Conservation (phyloP, 1,140 invertebrate genomes). For the Nasonia giraulti region DNA sequence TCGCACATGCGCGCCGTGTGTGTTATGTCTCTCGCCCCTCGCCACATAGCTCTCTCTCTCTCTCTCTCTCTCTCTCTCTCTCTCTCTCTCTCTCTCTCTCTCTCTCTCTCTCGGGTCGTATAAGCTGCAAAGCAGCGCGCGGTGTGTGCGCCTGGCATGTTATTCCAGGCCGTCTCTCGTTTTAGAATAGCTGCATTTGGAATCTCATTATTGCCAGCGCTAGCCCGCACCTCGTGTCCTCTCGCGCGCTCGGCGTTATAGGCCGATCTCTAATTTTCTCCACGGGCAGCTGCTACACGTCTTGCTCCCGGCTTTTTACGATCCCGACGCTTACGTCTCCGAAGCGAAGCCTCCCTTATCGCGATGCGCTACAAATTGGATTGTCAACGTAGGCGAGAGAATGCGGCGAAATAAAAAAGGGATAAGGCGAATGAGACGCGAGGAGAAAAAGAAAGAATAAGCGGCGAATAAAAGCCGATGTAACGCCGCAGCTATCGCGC, state of each 20-base stretch:
- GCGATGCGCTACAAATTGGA: slow-evolving; percentile 66
- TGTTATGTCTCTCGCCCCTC: slow-evolving; percentile 12
- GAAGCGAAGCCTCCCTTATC: slow-evolving; percentile 52
- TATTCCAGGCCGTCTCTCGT: slow-evolving; percentile 53
- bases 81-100: background rate
- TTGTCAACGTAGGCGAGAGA: slow-evolving; percentile 58
- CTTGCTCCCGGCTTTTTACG: slow-evolving; percentile 7
- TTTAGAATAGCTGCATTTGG: slow-evolving; percentile 60
- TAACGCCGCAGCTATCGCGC: slow-evolving; percentile 6
- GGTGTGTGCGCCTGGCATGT: slow-evolving; percentile 52
- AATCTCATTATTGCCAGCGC: slow-evolving; percentile 63
- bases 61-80: background rate
- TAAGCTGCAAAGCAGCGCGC: background rate
- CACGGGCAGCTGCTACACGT: background rate
- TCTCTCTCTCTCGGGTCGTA: background rate
- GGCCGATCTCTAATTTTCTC: slow-evolving; percentile 40
- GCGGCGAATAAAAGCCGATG: slow-evolving; percentile 1
- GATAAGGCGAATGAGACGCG: background rate
- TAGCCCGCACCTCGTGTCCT: slow-evolving; percentile 5
- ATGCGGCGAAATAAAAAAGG: slow-evolving; percentile 38
- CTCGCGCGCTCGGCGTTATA: background rate
- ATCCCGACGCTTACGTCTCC: background rate
- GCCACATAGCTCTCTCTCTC: background rate
- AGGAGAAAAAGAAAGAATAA: background rate
- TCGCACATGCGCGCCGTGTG: slow-evolving; percentile 51